Evolutionary conservation across 2,888 invertebrate genomes (phyloP).

Genomic region (Trichopria drosophilae): DNA sequence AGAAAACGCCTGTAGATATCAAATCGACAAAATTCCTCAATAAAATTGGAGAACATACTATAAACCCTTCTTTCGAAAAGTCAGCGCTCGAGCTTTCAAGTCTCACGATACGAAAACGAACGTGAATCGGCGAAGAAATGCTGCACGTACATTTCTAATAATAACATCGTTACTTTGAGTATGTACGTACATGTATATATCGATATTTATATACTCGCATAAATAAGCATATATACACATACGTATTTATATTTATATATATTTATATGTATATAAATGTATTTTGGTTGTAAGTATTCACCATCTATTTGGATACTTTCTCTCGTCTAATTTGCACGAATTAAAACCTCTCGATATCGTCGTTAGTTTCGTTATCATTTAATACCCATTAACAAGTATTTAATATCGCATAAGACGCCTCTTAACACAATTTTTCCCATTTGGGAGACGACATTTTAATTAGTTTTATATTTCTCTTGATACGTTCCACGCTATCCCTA

Average conservation of each 20-base stretch:
- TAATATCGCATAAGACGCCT: conserved; percentile 47
- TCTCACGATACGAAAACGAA: conserved; percentile 31
- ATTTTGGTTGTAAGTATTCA: conserved; percentile 46
- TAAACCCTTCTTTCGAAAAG: too few relatives aligned
- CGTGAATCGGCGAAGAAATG: conserved; percentile 22
- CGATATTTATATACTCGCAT: conserved; percentile 32
- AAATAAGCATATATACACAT: neutral
- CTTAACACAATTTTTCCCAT: too few relatives aligned
- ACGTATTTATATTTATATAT: conserved; percentile 26
- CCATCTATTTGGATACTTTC: conserved; percentile 55
- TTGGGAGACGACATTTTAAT: too few relatives aligned
- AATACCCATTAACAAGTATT: conserved; percentile 46
- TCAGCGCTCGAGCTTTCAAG: conserved; percentile 22
- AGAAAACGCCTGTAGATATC: too few relatives aligned
- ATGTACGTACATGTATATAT: conserved; percentile 34
- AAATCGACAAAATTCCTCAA: too few relatives aligned
- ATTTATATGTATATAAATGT: conserved; percentile 40
- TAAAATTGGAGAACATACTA: too few relatives aligned
- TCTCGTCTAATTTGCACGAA: conserved; percentile 56
- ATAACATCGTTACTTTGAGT: conserved; percentile 37
- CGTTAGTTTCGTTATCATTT: conserved; percentile 37
- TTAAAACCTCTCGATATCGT: conserved; percentile 43
- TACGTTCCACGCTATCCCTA: too few relatives aligned
- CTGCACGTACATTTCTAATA: conserved; percentile 34
- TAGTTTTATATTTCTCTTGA: too few relatives aligned